Conservation (phyloP, 2,888 invertebrate species). For the Andrena fulva region DNA sequence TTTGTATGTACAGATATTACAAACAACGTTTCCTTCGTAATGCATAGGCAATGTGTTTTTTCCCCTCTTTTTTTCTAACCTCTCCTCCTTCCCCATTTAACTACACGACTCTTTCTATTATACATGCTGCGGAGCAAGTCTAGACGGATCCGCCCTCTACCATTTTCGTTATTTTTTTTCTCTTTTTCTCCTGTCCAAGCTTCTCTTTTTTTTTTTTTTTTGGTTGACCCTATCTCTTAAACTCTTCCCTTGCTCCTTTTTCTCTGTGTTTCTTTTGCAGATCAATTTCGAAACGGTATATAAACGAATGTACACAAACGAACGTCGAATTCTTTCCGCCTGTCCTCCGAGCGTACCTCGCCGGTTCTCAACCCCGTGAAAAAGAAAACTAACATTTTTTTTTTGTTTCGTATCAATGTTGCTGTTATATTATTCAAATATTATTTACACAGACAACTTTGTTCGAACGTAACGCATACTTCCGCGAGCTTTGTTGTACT, state of each 20-base stretch:
- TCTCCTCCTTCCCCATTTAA: constrained; percentile 32
- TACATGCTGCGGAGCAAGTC: constrained; percentile 68
- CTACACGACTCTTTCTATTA: constrained; percentile 68
- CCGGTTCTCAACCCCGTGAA: constrained; percentile 51
- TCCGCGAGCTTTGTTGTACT: constrained; percentile 69
- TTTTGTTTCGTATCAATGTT: constrained; percentile 57
- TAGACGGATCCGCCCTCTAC: constrained; percentile 54
- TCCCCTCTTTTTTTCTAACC: constrained; percentile 12
- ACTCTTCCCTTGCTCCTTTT: constrained; percentile 4
- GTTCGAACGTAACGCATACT: constrained; percentile 63
- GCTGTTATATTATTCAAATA: constrained; percentile 65
- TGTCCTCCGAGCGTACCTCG: background rate
- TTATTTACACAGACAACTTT: constrained; percentile 76
- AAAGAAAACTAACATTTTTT: constrained; percentile 63
- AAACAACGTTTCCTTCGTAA: constrained; percentile 75
- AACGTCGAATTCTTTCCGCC: background rate
- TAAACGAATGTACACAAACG: background rate
- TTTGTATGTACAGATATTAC: constrained; percentile 83
- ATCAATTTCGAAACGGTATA: constrained; percentile 11
- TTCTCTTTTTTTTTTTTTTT: background rate
- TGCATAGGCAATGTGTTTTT: constrained; percentile 75
- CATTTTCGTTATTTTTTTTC: background rate
- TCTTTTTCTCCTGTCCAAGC: constrained; percentile 19
- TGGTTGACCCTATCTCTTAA: too few species aligned
- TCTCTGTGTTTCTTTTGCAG: too few species aligned